Conservation (phyloP, 2,797 vertebrate genomes). For the Myotis planiceps region DNA sequence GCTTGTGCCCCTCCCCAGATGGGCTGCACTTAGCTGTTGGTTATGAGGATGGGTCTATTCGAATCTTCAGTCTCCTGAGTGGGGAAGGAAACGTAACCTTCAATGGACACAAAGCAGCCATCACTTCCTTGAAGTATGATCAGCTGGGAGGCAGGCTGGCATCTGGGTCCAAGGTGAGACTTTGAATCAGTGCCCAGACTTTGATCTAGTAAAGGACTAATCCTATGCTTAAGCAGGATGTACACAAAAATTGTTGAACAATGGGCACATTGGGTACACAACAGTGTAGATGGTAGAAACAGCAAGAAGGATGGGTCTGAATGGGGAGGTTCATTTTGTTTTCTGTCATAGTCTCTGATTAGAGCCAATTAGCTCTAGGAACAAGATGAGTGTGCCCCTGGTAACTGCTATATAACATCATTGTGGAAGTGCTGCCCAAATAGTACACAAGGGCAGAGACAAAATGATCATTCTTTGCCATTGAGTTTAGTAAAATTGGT, state of each 20-base stretch:
- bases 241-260: not conserved
- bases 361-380: not conserved
- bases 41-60: conserved; percentile 94
- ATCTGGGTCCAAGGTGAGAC: conserved; percentile 94
- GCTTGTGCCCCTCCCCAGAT: conserved; percentile 94
- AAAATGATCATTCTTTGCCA: not conserved
- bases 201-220: not conserved
- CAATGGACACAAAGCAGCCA: conserved; percentile 95
- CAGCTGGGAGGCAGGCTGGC: conserved; percentile 93
- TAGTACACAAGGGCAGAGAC: not conserved
- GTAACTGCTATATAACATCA: not conserved
- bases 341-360: not conserved
- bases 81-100: conserved; percentile 94
- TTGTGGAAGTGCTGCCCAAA: not conserved
- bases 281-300: not conserved
- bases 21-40: conserved; percentile 95
- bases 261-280: not conserved
- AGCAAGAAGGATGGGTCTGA: not conserved
- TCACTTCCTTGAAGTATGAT: conserved; percentile 93
- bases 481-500: not conserved
- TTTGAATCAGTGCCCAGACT: not conserved
- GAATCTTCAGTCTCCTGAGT: conserved; percentile 93
- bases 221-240: not conserved
- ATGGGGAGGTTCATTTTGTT: not conserved
- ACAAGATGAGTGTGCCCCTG: not conserved